Base-by-base conservation (phyloP, 2,797 vertebrate species). In the Lepilemur septentrionalis region DNA sequence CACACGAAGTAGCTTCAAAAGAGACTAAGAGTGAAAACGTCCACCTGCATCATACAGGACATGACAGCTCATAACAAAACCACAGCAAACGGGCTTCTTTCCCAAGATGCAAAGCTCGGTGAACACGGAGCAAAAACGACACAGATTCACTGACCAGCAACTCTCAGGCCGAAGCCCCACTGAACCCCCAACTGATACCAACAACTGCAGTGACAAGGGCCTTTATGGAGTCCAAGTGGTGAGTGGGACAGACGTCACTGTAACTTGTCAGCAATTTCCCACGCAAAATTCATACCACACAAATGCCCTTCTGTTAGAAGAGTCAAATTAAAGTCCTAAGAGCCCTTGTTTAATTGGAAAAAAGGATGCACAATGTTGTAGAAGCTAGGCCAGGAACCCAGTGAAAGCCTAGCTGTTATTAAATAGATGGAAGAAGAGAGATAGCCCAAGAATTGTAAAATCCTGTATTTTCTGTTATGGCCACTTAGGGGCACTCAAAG, bases 401-500 rank as follows among this genome's bases (percentile, higher is more conserved):
- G 48, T 93, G 91, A 43, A 38, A 91, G 87, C 43, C 50, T 35
- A 55, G 41, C 67, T 87, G 7, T 65, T 32, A 59, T 59, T 59
- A 59, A 59, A 59, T 28, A 82, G 70, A 73, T 83, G 28, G 69
- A 92, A 86, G 0, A 38, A 38, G 4, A 94, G 46, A 92, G 17
- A 94, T 2, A 41, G 10, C 2, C 46, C 11, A 80, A 1, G 80
- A 94, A 8, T 23, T 75, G 25, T 30, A 95, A 73, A 65, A 43
- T 38, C 89, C 52, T 98, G 98, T 96, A 98, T 89, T 98, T 98
- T 97, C 90, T 95, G 63, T 86, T 97, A 72, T 85, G 96, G 93
- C 99, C 99, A 98, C 98, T 96, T 95, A 98, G 99, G 98, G 99
- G 98, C 99, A 98, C 98, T 98, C 98, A 95, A 98, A 89, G 97